Evolutionary conservation across 35 echinoderm and acorn worm species (phyloP).

Genomic region (Nesometra sesokonis): DNA sequence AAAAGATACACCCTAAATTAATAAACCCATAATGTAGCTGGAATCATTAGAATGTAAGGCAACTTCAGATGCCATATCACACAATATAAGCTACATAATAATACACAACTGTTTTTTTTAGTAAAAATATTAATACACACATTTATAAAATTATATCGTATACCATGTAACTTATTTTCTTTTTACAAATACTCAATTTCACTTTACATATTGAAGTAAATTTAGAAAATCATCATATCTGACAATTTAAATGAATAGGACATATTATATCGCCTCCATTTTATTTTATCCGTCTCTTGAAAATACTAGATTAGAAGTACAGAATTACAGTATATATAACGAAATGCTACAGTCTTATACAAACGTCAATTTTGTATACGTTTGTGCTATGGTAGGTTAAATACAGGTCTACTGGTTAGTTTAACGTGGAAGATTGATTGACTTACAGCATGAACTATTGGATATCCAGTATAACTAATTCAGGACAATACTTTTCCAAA

Average conservation of each 20-base stretch:
- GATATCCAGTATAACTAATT: no score
- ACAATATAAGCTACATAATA: neutral
- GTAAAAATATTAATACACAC: neutral
- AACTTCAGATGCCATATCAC: neutral
- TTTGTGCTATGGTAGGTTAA: no score
- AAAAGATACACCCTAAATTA: neutral
- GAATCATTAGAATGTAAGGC: neutral
- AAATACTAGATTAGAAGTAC: no score
- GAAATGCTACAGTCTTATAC: no score
- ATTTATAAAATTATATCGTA: neutral
- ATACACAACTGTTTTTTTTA: neutral
- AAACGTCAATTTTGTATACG: no score
- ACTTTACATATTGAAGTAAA: neutral
- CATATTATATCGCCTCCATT: neutral
- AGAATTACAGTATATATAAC: no score
- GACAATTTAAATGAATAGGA: neutral
- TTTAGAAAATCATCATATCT: neutral
- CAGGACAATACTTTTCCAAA: no score
- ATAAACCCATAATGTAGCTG: neutral
- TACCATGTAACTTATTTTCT: neutral
- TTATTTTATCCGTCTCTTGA: neutral
- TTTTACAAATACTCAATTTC: neutral
- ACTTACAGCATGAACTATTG: no score
- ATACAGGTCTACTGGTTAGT: no score
- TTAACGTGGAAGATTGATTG: no score